Conservation (phyloP, 2,797 vertebrate genomes). For the Scomberomorus guttatus region DNA sequence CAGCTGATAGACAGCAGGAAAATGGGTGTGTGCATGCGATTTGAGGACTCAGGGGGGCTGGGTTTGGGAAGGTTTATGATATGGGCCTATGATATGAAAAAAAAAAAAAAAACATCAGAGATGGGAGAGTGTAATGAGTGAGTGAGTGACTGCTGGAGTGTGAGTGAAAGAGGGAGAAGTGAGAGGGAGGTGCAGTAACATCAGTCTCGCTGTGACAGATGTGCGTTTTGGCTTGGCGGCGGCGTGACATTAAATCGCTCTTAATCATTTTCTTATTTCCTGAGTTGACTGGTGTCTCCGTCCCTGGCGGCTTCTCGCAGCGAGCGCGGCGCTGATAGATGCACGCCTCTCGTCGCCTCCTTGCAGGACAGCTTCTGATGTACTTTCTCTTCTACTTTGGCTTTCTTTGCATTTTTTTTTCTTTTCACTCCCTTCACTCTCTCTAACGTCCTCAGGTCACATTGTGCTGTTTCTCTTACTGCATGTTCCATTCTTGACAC, state of each 20-base stretch:
- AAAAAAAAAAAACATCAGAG: background rate
- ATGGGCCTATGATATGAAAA: background rate
- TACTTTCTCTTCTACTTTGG: slow-evolving; percentile 10
- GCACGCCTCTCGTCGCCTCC: slow-evolving; percentile 24
- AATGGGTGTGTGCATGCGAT: background rate
- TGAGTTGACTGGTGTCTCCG: slow-evolving; percentile 73
- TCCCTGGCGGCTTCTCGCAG: slow-evolving; percentile 47
- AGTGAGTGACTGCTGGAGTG: slow-evolving; percentile 47
- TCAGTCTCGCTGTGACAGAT: slow-evolving; percentile 76
- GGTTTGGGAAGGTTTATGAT: background rate
- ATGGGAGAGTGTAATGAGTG: slow-evolving; percentile 37
- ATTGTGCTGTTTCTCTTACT: too few species aligned
- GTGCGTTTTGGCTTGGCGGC: slow-evolving; percentile 68
- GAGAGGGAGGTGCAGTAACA: slow-evolving; percentile 62
- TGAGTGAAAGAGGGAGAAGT: background rate
- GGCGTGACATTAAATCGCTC: slow-evolving; percentile 79
- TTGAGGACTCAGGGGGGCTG: background rate
- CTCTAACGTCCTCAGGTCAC: too few species aligned
- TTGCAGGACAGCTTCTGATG: slow-evolving; percentile 24
- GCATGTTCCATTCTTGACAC: too few species aligned
- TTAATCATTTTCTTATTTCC: slow-evolving; percentile 86
- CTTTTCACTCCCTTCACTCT: too few species aligned
- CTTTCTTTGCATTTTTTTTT: background rate
- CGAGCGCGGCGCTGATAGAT: slow-evolving; percentile 69
- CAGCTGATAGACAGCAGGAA: background rate